Evolutionary conservation across 2,888 invertebrate species (phyloP), one percentile per base, ranked within the genome.

Genomic region (Cistogaster globosa): DNA sequence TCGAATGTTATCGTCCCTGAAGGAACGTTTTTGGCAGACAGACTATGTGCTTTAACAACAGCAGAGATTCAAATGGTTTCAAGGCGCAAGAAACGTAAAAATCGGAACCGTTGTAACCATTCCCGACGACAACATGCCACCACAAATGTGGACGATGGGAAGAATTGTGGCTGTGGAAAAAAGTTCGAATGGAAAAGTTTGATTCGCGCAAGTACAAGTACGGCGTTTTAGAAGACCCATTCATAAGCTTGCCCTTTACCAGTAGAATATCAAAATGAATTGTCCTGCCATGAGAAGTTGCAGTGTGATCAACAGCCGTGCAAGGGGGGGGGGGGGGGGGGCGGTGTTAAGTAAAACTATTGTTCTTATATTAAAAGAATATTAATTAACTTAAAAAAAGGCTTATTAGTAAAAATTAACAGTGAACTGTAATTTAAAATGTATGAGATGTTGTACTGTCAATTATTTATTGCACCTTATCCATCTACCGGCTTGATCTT

Each of bases 21-120:
- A 74, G 72, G 72, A 12, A 38, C 72, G 57, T n/a, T 74, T 62
- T 18, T 74, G 74, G 72, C 72, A 62, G 9, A 18, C 5, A 32
- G 74, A 74, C 51, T 74, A 74, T 22, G 6, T 55, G 3, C 42
- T 45, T 4, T n/a, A 65, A 4, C 65, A 48, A 1, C 51, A 51
- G 11, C 67, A 51, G 7, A 51, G 9, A 12, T 18, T 16, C 4
- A 51, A 67, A 14, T 63, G 63, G 63, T 1, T 1, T n/a, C 22
- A 48, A 51, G n/a, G 2, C 0, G n/a, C 2, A 1, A n/a, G 18
- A 32, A 48, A 65, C 53, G 53, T 55, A 1, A 16, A 20, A 18
- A 55, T 53, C 55, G 20, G 38, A 55, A 20, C 53, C 36, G 53
- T 68, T 2, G 12, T 42, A 42, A 42, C 42, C 42, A 9, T 42